These are phyloP conservation scores for Ethmia dodecea DNA, from an alignment of 2,888 invertebrate species.

Conservation along the genomic window DNA sequence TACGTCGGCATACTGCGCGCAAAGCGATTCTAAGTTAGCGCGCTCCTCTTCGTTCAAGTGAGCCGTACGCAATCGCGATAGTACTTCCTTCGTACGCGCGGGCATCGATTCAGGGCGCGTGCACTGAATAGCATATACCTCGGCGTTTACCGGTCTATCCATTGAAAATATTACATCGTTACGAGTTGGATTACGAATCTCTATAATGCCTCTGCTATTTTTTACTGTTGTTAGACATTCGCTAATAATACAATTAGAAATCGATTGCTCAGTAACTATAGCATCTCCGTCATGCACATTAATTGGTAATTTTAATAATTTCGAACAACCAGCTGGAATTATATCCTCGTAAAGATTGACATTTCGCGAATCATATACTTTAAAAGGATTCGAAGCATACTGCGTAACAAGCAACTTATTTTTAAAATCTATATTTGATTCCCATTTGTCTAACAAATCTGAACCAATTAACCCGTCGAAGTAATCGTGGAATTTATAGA, in stretches of 20 bases:
- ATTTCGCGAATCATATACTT: conserved; percentile 15
- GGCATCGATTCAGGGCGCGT: conserved; percentile 2
- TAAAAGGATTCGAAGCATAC: conserved; percentile 2
- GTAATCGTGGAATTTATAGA: background rate
- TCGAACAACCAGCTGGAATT: conserved; percentile 13
- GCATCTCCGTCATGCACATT: conserved; percentile 14
- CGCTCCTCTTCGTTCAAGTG: conserved; percentile 28
- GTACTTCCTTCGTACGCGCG: conserved; percentile 7
- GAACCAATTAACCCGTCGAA: background rate
- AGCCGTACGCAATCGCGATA: conserved; percentile 23
- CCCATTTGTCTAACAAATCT: conserved; percentile 5
- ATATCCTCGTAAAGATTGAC: conserved; percentile 15
- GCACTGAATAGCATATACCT: conserved; percentile 20
- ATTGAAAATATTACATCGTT: conserved; percentile 22
- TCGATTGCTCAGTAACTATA: conserved; percentile 10
- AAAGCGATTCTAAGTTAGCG: conserved; percentile 16
- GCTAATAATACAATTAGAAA: conserved; percentile 12
- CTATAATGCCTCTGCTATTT: conserved; percentile 20
- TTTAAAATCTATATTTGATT: conserved; percentile 1
- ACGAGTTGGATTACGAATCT: conserved; percentile 19
- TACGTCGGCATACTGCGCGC: background rate
- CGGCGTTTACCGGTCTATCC: conserved; percentile 16
- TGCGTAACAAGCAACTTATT: background rate
- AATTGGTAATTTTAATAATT: conserved; percentile 13
- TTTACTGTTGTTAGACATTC: conserved; percentile 22